These are phyloP conservation scores for Lordiphosa andalusiaca DNA, from an alignment of 2,888 invertebrate species.

Conservation along the genomic window DNA sequence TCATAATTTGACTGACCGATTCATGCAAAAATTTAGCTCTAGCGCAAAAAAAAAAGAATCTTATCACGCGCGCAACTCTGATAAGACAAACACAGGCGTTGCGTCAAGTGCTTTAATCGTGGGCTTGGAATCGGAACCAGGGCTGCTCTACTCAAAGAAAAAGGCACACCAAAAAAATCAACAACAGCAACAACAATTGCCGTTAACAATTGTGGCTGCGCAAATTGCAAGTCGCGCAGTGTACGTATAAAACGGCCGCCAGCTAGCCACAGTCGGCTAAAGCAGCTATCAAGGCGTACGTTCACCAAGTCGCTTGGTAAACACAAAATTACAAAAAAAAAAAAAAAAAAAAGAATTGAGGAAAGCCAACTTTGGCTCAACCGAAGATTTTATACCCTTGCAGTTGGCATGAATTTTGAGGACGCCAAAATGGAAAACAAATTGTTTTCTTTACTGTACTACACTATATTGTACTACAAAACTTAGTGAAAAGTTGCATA, in stretches of 20 bases:
- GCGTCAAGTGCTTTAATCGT: conserved; percentile 60
- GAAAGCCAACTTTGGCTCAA: too few relatives aligned
- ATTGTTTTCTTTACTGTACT: too few relatives aligned
- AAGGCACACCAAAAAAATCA: conserved; percentile 10
- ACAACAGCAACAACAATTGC: conserved; percentile 57
- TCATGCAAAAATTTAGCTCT: neutral
- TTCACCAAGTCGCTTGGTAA: conserved; percentile 66
- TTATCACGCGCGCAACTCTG: conserved; percentile 54
- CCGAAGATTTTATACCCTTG: too few relatives aligned
- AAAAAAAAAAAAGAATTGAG: too few relatives aligned
- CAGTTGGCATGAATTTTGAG: too few relatives aligned
- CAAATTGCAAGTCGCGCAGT: conserved; percentile 63
- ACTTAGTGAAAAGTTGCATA: too few relatives aligned
- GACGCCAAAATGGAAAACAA: too few relatives aligned
- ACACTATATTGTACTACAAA: too few relatives aligned
- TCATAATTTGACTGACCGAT: too few relatives aligned
- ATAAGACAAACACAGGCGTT: conserved; percentile 48
- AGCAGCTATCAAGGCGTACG: conserved; percentile 63
- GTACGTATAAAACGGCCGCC: conserved; percentile 26
- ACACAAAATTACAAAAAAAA: conserved; percentile 67
- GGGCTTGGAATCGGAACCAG: conserved; percentile 44
- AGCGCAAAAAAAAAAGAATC: conserved; percentile 4
- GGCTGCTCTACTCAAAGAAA: conserved; percentile 38
- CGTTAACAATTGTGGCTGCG: conserved; percentile 65
- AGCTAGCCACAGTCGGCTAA: too few relatives aligned